Percentiles rank a stretch among this genome's conserved stretches.
phyloP scores from a whole-genome alignment of 2,888 invertebrate species.

The Coelogynopora nodosa region DNA sequence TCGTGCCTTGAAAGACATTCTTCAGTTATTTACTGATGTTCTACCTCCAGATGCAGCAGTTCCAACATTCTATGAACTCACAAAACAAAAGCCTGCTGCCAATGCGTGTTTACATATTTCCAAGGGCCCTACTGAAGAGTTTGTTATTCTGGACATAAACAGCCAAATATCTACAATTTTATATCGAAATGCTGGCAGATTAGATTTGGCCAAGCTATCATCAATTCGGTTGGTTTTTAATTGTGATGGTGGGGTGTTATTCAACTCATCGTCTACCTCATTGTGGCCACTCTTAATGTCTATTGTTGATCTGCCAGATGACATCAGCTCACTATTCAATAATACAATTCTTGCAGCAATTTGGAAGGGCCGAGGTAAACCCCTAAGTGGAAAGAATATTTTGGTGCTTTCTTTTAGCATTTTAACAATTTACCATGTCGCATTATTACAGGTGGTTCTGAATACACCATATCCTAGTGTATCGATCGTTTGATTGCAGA shows the following conservation, averaged over 20 bases:
- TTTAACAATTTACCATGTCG: neutral
- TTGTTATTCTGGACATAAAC: neutral
- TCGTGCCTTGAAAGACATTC: constrained; percentile 5
- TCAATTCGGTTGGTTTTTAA: neutral
- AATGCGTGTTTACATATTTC: neutral
- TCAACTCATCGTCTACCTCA: neutral
- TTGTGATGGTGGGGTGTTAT: neutral
- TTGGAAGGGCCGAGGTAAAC: neutral
- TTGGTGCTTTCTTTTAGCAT: neutral
- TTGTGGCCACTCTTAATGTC: neutral
- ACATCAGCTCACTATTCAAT: neutral
- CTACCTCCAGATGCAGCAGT: neutral
- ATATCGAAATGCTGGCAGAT: neutral
- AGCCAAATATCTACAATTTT: neutral
- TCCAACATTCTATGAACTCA: neutral
- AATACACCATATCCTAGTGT: neutral
- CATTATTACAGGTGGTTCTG: neutral
- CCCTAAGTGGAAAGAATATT: neutral
- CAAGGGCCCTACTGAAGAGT: neutral
- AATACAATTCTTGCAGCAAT: neutral
- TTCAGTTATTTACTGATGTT: constrained; percentile 20
- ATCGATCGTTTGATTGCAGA: neutral
- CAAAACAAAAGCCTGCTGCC: neutral
- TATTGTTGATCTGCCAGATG: neutral
- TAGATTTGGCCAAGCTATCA: neutral